Percentiles rank a stretch among this genome's conserved stretches.
Evolutionary conservation across 2,113 vertebrate species (phyloP).

Genomic region (Columba livia): DNA sequence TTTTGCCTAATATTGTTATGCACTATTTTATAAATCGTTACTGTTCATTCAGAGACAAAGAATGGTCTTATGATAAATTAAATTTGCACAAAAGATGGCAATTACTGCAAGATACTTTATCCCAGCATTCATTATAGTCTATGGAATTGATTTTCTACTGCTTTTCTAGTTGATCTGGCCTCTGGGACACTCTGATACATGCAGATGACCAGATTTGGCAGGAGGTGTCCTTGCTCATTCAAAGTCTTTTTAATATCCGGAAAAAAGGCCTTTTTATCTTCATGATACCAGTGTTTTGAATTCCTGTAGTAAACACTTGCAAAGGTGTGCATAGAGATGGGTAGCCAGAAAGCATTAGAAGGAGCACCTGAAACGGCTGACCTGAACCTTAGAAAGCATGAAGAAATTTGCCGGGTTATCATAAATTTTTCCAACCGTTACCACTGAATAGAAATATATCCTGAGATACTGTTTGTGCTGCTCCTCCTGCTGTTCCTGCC

Average conservation of each 20-base stretch:
- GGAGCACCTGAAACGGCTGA: background rate
- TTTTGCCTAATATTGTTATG: background rate
- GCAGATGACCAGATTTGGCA: background rate
- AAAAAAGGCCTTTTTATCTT: background rate
- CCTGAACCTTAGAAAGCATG: background rate
- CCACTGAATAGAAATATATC: background rate
- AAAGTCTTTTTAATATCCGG: background rate
- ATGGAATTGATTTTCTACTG: background rate
- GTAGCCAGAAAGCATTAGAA: background rate
- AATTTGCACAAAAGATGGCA: background rate
- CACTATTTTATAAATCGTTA: background rate
- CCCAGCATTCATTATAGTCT: background rate
- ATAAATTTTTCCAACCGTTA: background rate
- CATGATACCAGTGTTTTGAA: background rate
- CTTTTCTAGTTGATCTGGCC: background rate
- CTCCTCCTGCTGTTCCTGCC: background rate
- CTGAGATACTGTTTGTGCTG: background rate
- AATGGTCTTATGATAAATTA: background rate
- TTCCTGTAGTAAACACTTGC: background rate
- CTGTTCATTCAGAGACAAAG: background rate
- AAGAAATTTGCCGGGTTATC: background rate
- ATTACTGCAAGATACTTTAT: conserved; percentile 1
- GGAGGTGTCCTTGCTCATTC: background rate
- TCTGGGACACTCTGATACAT: background rate
- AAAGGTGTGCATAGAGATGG: background rate